Base-by-base conservation (phyloP, 2,888 invertebrate species). In the Andrena praecox region DNA sequence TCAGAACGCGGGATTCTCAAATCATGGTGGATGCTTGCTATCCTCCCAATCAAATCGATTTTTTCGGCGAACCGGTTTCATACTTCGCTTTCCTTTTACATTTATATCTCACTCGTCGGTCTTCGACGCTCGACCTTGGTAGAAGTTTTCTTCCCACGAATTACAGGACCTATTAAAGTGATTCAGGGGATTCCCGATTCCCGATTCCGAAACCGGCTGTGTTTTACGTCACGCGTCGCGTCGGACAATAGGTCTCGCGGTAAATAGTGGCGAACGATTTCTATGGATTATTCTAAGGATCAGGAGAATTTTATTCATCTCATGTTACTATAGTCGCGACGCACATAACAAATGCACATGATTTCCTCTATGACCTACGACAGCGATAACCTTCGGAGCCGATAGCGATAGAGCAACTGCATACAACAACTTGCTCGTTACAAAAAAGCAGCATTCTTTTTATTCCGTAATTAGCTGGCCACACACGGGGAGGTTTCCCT, bases 321-420 rank as follows among this genome's bases (percentile, higher is more conserved):
- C 2, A 10, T 3, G 6, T n/a, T 12, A 50, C 50, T 60, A 16
- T 60, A 16, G 20, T 50, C 29, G 50, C 29, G n/a, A 29, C 27
- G 0, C 27, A 35, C 42, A 42, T 42, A 52, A 5, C 2, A 24
- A 62, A 33, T 0, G 54, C 27, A 8, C 48, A 59, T 10, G 8
- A 59, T 31, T 63, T 33, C 54, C 29, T 8, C 31, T 20, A 16
- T 35, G 35, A 56, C 20, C 66, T 52, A 12, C 2, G 27, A 1
- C 16, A 59, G 8, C 29, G 71, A 82, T 82, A 82, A 80, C 71
- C 75, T 71, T 63, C 27, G 2, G 16, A 16, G 20, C 10, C 8
- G 59, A 69, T 60, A 31, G 64, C 48, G 62, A 63, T 50, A 10
- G 8, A 70, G 4, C 42, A 24, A 35, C 29, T 24, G 4, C 16